Evolutionary conservation across 2,797 vertebrate genomes (phyloP).

Genomic region (Schizothorax lantsangensis): DNA sequence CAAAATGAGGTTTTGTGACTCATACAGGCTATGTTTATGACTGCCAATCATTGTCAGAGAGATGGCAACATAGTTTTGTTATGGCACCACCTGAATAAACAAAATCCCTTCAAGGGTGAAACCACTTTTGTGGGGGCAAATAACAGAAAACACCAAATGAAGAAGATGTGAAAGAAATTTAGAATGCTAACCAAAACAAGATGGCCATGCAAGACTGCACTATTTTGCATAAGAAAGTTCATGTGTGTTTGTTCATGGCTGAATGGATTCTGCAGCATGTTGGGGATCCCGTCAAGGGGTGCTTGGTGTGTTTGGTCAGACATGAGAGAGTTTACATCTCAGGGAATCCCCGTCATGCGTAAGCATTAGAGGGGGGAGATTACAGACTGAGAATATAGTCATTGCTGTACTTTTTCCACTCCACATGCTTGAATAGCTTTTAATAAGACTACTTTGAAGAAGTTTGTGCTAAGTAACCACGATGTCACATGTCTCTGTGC

Average conservation of each 20-base stretch:
- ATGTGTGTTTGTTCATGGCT: neutral
- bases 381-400: neutral
- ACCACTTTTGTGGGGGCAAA: neutral
- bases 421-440: neutral
- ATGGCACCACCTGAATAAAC: conserved; percentile 16
- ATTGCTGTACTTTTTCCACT: neutral
- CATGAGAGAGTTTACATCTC: conserved; percentile 7
- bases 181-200: neutral
- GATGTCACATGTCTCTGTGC: neutral
- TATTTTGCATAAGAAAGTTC: neutral
- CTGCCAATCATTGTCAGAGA: neutral
- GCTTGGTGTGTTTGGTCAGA: neutral
- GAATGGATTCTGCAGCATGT: neutral
- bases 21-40: neutral
- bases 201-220: neutral
- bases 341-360: neutral
- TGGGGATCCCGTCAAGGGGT: neutral
- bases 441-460: neutral
- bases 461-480: neutral
- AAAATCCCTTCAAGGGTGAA: neutral
- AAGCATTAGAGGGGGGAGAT: neutral
- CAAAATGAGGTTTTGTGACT: conserved; percentile 12
- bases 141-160: neutral
- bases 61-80: conserved; percentile 18
- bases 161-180: neutral